These are phyloP conservation scores for Callyntrura guangdongensis DNA, from an alignment of 2,888 invertebrate genomes.

Conservation along the genomic window DNA sequence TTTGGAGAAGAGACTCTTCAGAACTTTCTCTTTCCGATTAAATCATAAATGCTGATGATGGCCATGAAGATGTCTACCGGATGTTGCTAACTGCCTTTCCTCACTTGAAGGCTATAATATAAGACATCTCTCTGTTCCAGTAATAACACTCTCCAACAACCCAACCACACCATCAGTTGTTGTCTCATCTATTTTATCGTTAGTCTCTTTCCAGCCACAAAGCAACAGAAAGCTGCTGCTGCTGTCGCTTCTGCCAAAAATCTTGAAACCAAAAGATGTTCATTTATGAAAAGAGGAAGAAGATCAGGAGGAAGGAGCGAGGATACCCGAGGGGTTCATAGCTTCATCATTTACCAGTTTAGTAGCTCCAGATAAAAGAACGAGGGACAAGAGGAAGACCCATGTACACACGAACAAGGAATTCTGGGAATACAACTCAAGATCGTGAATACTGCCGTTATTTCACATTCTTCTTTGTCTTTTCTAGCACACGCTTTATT, in stretches of 20 bases:
- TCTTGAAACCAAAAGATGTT: constrained; percentile 58
- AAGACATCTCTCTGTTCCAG: neutral
- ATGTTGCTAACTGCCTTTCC: constrained; percentile 70
- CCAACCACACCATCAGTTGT: constrained; percentile 43
- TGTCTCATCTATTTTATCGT: constrained; percentile 36
- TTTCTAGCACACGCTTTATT: constrained; percentile 32
- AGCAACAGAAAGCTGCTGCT: neutral
- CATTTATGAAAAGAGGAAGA: constrained; percentile 28
- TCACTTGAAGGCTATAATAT: constrained; percentile 8
- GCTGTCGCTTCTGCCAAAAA: constrained; percentile 36
- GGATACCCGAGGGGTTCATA: constrained; percentile 55
- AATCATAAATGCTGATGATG: constrained; percentile 56
- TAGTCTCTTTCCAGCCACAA: neutral
- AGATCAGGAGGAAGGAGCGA: neutral
- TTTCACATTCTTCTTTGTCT: constrained; percentile 46
- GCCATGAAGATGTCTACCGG: constrained; percentile 63
- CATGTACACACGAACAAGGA: too few relatives aligned
- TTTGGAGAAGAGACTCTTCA: neutral
- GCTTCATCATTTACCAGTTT: constrained; percentile 50
- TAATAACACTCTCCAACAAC: neutral
- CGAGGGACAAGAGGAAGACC: neutral
- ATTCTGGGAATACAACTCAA: constrained; percentile 33
- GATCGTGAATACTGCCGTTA: neutral
- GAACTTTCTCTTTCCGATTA: constrained; percentile 28
- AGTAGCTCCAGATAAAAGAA: constrained; percentile 27